phyloP scores from a whole-genome alignment of 2,888 invertebrate species.

The Brachyptera putata region DNA sequence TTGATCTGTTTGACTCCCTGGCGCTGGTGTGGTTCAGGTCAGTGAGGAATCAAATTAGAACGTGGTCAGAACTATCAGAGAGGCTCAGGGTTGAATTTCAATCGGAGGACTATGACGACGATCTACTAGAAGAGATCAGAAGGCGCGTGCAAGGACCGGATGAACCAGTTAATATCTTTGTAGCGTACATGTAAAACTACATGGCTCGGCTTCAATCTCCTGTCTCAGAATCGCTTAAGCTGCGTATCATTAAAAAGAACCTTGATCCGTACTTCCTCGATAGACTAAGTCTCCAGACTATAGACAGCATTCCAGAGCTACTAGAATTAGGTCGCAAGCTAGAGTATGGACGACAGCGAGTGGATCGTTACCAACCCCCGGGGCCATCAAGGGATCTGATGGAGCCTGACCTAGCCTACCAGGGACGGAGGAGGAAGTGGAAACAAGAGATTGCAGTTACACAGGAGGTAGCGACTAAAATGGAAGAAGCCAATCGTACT shows the following conservation, averaged over 20 bases:
- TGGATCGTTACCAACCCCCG: background rate
- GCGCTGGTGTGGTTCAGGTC: constrained; percentile 5
- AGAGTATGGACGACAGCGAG: background rate
- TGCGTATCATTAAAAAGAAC: background rate
- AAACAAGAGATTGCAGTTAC: background rate
- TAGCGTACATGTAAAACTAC: background rate
- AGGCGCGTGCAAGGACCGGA: background rate
- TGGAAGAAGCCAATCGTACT: too few relatives aligned
- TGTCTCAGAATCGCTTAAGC: background rate
- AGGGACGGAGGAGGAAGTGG: background rate
- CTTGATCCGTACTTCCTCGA: background rate
- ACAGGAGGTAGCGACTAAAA: background rate
- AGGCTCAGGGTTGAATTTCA: background rate
- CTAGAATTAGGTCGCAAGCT: background rate
- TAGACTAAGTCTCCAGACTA: background rate
- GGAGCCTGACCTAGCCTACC: background rate
- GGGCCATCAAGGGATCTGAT: background rate
- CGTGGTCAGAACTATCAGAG: background rate
- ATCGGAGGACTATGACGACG: background rate
- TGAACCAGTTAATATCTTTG: background rate
- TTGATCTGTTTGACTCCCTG: background rate
- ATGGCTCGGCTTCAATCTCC: background rate
- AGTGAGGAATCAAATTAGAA: background rate
- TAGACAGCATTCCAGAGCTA: background rate
- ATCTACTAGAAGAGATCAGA: background rate